Evolutionary conservation across 2,113 vertebrate genomes (phyloP).

Genomic region (Picathartes gymnocephalus): DNA sequence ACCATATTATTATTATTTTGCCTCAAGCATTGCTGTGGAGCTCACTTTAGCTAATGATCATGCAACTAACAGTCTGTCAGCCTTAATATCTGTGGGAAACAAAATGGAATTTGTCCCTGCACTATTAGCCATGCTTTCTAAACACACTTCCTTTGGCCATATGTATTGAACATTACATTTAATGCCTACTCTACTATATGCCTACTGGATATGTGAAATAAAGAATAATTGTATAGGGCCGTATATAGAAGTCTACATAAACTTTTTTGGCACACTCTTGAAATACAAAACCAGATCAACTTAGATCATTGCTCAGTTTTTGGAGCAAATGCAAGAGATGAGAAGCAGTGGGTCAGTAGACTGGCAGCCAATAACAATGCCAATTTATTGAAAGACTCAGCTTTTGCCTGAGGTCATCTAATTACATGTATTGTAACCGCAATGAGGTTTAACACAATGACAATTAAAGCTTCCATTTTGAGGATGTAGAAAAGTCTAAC

Average conservation of each 20-base stretch:
- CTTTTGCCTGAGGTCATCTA: constrained; percentile 19
- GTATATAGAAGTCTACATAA: not conserved
- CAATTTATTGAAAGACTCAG: not conserved
- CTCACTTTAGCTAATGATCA: constrained; percentile 41
- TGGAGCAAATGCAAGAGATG: not conserved
- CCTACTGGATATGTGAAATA: not conserved
- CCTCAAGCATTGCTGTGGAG: constrained; percentile 31
- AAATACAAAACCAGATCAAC: not conserved
- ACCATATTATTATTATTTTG: constrained; percentile 37
- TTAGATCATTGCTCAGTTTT: not conserved
- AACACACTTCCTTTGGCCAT: constrained; percentile 9
- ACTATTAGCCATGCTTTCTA: constrained; percentile 20
- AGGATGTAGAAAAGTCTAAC: not conserved
- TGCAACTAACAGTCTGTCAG: constrained; percentile 26
- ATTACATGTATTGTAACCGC: not conserved
- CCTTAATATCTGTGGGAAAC: not conserved
- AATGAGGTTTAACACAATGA: not conserved
- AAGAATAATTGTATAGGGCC: not conserved
- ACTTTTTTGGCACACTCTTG: not conserved
- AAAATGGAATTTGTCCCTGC: constrained; percentile 12
- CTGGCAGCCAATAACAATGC: not conserved
- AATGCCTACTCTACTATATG: not conserved
- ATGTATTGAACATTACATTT: not conserved
- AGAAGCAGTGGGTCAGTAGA: not conserved
- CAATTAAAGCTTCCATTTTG: constrained; percentile 22